These are phyloP conservation scores for Cynodonichthys magdalenae DNA, from an alignment of 2,797 vertebrate species.

Conservation along the genomic window DNA sequence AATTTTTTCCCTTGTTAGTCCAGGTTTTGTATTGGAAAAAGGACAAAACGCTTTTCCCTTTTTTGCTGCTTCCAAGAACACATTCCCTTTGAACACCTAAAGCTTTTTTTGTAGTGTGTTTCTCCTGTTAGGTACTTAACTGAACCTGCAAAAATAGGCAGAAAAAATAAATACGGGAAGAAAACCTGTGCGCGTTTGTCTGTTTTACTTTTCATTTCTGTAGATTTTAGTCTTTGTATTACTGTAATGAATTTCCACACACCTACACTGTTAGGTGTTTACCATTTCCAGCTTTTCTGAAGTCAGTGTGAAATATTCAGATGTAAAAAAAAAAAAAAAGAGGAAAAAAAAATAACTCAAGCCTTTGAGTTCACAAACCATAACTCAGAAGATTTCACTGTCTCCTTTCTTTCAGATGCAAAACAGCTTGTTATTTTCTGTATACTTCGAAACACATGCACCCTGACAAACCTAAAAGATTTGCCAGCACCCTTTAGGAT, in stretches of 20 bases:
- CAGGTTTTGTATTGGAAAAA: slow-evolving; percentile 22
- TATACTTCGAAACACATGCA: slow-evolving; percentile 54
- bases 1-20: slow-evolving; percentile 40
- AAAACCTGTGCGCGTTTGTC: slow-evolving; percentile 9
- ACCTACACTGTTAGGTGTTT: slow-evolving; percentile 30
- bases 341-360: slow-evolving; percentile 18
- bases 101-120: not conserved
- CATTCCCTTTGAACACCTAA: slow-evolving; percentile 43
- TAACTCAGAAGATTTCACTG: slow-evolving; percentile 58
- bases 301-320: slow-evolving; percentile 59
- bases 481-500: slow-evolving; percentile 66
- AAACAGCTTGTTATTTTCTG: slow-evolving; percentile 76
- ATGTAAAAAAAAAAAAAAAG: slow-evolving; percentile 33
- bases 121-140: not conserved
- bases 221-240: slow-evolving; percentile 59
- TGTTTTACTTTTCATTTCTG: slow-evolving; percentile 15
- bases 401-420: slow-evolving; percentile 73
- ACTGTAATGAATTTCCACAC: slow-evolving; percentile 52
- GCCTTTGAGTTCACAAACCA: slow-evolving; percentile 62
- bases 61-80: slow-evolving; percentile 35
- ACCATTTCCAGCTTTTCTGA: slow-evolving; percentile 24
- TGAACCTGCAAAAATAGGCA: slow-evolving; percentile 1
- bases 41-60: slow-evolving; percentile 33
- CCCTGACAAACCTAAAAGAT: slow-evolving; percentile 59
- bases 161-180: not conserved